Conservation (phyloP, 2,113 vertebrate species). For the Sorex fumeus region DNA sequence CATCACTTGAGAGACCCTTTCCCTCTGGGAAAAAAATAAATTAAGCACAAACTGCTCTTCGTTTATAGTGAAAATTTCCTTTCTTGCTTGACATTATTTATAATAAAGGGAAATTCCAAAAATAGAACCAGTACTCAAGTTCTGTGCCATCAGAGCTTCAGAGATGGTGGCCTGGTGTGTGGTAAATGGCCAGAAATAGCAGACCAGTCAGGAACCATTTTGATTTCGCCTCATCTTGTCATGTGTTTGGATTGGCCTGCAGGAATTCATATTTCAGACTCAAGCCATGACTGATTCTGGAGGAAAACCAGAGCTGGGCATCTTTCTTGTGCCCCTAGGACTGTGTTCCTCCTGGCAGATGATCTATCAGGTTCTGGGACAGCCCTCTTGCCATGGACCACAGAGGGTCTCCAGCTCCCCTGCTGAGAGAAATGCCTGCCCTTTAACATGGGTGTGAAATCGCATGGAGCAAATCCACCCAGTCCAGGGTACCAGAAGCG, state of each 20-base stretch:
- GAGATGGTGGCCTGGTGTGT: not conserved
- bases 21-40: no score
- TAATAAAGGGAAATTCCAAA: constrained; percentile 47
- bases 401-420: not conserved
- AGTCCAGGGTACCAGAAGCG: not conserved
- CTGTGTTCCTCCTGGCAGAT: not conserved
- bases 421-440: not conserved
- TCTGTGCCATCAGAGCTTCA: not conserved
- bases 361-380: not conserved
- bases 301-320: not conserved
- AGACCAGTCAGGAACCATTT: not conserved
- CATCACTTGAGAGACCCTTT: no score
- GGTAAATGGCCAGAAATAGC: no score
- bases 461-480: not conserved
- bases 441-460: not conserved
- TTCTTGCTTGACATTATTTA: constrained; percentile 11
- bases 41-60: no score
- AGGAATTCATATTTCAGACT: constrained; percentile 1
- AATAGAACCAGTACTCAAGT: not conserved
- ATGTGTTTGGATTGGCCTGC: not conserved
- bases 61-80: constrained; percentile 17
- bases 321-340: not conserved
- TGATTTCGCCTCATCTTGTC: not conserved
- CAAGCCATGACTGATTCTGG: not conserved
- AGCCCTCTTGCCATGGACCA: not conserved